phyloP scores from a whole-genome alignment of 2,888 invertebrate genomes.

The Hipparchia sbordonii region DNA sequence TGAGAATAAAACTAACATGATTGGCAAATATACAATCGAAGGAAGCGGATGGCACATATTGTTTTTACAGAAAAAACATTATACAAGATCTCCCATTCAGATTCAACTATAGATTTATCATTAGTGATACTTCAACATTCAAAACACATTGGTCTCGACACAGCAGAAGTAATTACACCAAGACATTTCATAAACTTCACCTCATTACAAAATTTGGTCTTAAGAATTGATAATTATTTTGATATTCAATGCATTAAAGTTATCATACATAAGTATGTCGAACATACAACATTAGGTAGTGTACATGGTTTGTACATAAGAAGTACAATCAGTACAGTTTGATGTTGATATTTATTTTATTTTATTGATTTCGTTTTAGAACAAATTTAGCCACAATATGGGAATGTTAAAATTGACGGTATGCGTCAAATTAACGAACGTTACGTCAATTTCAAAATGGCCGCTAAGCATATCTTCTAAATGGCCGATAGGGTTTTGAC shows the following conservation, averaged over 20 bases:
- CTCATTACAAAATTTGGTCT: constrained; percentile 67
- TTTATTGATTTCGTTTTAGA: constrained; percentile 59
- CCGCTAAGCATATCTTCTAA: constrained; percentile 18
- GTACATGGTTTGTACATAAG: constrained; percentile 64
- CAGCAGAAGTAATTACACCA: constrained; percentile 41
- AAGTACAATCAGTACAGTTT: constrained; percentile 71
- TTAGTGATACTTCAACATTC: constrained; percentile 50
- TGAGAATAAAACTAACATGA: constrained; percentile 45
- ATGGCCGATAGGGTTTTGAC: background rate
- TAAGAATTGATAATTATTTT: constrained; percentile 55
- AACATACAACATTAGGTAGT: constrained; percentile 46
- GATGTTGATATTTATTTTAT: constrained; percentile 47
- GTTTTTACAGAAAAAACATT: constrained; percentile 55
- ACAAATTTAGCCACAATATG: constrained; percentile 73
- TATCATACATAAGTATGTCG: constrained; percentile 47
- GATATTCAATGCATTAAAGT: constrained; percentile 46
- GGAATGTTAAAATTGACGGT: constrained; percentile 32
- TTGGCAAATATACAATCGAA: constrained; percentile 70
- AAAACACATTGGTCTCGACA: constrained; percentile 55
- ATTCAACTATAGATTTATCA: constrained; percentile 47
- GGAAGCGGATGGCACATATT: constrained; percentile 78
- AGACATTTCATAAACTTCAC: constrained; percentile 35
- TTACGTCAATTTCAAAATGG: constrained; percentile 17
- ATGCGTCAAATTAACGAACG: constrained; percentile 15
- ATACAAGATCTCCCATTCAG: constrained; percentile 58